Evolutionary conservation across 2,797 vertebrate genomes (phyloP).

Genomic region (Tadarida brasiliensis): DNA sequence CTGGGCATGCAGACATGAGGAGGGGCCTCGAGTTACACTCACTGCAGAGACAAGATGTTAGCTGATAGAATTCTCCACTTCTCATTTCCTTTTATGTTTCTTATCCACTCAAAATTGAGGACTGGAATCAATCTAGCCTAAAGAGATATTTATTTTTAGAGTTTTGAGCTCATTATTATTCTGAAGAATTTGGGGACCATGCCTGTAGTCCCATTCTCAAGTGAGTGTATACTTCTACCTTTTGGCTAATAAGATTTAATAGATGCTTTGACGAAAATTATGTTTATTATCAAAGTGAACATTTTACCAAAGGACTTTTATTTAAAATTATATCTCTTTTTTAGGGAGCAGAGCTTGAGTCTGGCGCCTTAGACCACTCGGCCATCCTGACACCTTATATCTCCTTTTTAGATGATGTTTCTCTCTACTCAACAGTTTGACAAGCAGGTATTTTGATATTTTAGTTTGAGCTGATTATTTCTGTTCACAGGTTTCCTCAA

Average conservation of each 20-base stretch:
- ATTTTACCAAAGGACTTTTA: background rate
- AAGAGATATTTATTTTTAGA: conserved; percentile 26
- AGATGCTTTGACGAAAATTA: background rate
- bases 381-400: no score
- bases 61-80: background rate
- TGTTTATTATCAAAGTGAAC: conserved; percentile 24
- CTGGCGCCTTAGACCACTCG: no score
- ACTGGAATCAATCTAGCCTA: conserved; percentile 22
- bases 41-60: background rate
- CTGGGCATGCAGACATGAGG: background rate
- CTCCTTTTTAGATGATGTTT: background rate
- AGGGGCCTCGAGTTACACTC: background rate
- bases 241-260: background rate
- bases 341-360: no score
- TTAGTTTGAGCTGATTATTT: background rate
- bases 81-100: conserved; percentile 1
- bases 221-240: background rate
- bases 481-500: background rate
- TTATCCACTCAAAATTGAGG: conserved; percentile 4
- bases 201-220: background rate
- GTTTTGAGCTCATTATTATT: conserved; percentile 46
- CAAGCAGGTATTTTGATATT: conserved; percentile 4
- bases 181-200: background rate
- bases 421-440: background rate
- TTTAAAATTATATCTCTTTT: conserved; percentile 15